These are phyloP conservation scores for Sardinella longiceps DNA, from an alignment of 2,797 vertebrate species.

Conservation along the genomic window DNA sequence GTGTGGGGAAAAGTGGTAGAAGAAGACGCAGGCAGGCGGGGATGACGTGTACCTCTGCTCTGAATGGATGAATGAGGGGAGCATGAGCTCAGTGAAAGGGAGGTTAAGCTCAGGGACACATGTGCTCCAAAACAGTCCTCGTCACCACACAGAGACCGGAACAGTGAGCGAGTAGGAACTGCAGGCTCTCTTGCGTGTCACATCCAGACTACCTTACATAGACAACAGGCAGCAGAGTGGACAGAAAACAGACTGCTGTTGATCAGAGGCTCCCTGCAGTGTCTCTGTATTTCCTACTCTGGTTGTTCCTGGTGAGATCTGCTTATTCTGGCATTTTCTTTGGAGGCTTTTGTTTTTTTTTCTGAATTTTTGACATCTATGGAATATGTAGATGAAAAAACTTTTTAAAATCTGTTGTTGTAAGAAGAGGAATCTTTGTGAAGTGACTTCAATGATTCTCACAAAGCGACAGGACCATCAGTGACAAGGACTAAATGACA, in stretches of 20 bases:
- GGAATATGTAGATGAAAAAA: neutral
- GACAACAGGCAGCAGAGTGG: constrained; percentile 13
- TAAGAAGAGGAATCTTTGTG: neutral
- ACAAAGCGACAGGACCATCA: neutral
- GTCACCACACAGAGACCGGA: neutral
- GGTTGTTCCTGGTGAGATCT: neutral
- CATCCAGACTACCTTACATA: constrained; percentile 24
- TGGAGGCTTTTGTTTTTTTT: neutral
- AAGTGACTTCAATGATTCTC: neutral
- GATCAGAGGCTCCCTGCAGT: neutral
- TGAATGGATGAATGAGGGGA: constrained; percentile 27
- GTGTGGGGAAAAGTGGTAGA: constrained; percentile 9
- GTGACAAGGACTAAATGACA: neutral
- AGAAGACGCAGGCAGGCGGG: neutral
- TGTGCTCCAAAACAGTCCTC: constrained; percentile 20
- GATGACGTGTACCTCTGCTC: constrained; percentile 20
- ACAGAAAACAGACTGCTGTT: constrained; percentile 10
- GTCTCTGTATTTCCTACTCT: neutral
- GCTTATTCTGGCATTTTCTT: neutral
- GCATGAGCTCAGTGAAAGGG: neutral
- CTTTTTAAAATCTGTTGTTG: neutral
- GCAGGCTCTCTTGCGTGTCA: constrained; percentile 10
- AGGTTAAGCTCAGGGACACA: neutral
- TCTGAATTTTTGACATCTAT: neutral
- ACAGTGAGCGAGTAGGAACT: neutral